Conservation (phyloP, 2,113 vertebrate species). For the Misgurnus mizolepis region DNA sequence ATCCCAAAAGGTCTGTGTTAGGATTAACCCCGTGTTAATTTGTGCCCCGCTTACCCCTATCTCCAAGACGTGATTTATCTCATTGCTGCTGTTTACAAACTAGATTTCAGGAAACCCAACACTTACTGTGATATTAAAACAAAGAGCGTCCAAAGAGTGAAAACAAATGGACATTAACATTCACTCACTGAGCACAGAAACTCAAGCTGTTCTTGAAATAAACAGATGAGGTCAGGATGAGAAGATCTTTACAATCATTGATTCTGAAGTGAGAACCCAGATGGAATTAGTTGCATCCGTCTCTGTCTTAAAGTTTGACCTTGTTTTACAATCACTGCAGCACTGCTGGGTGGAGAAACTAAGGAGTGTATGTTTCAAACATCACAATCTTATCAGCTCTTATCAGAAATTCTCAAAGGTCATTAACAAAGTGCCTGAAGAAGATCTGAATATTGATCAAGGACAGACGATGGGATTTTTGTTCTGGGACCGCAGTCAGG, state of each 20-base stretch:
- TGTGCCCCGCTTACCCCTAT: too few relatives aligned
- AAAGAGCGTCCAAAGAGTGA: too few relatives aligned
- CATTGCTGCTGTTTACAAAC: too few relatives aligned
- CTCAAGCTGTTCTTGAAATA: background rate
- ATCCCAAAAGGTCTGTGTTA: too few relatives aligned
- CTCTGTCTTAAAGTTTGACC: conserved; percentile 4
- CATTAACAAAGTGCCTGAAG: conserved; percentile 34
- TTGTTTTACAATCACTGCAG: conserved; percentile 1
- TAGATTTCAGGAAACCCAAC: too few relatives aligned
- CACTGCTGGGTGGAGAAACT: background rate
- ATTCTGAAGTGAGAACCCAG: background rate
- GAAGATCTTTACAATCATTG: conserved; percentile 2
- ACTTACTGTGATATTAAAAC: too few relatives aligned
- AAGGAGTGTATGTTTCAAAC: background rate
- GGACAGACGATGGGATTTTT: background rate
- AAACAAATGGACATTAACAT: background rate
- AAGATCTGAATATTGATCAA: conserved; percentile 41
- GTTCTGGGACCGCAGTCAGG: background rate
- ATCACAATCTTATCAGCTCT: conserved; percentile 30
- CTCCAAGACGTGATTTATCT: too few relatives aligned
- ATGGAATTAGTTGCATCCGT: background rate
- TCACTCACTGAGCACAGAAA: too few relatives aligned
- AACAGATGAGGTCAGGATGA: too few relatives aligned
- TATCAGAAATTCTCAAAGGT: conserved; percentile 39
- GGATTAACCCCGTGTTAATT: too few relatives aligned